These are phyloP conservation scores for Paraescarpia echinospica DNA, from an alignment of 1,140 invertebrate species.

Conservation along the genomic window DNA sequence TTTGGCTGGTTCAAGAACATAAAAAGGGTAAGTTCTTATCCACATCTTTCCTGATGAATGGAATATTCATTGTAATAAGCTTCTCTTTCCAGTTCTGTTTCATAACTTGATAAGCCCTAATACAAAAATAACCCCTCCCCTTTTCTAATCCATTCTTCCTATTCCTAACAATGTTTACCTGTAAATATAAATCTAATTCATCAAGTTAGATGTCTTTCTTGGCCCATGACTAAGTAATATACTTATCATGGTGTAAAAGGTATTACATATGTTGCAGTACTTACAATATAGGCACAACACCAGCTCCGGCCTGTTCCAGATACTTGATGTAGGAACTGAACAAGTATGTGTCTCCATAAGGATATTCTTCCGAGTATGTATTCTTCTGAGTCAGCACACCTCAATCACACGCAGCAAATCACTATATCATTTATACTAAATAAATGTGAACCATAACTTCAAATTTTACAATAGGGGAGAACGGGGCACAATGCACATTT, in stretches of 20 bases:
- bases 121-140: no score
- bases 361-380: background rate
- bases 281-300: background rate
- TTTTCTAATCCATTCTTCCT: no score
- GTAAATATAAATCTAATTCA: background rate
- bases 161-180: background rate
- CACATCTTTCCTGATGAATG: no score
- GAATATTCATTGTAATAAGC: no score
- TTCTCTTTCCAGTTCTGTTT: no score
- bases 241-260: background rate
- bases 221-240: background rate
- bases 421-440: background rate
- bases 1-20: no score
- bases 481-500: no score
- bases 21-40: no score
- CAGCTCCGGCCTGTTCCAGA: background rate
- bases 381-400: background rate
- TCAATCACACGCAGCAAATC: background rate
- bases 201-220: no score
- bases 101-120: no score
- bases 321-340: background rate
- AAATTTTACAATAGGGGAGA: no score
- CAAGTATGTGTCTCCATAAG: background rate
- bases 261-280: background rate
- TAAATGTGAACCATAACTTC: no score